Base-by-base conservation (phyloP, 2,888 invertebrate genomes). In the Erebia palarica region DNA sequence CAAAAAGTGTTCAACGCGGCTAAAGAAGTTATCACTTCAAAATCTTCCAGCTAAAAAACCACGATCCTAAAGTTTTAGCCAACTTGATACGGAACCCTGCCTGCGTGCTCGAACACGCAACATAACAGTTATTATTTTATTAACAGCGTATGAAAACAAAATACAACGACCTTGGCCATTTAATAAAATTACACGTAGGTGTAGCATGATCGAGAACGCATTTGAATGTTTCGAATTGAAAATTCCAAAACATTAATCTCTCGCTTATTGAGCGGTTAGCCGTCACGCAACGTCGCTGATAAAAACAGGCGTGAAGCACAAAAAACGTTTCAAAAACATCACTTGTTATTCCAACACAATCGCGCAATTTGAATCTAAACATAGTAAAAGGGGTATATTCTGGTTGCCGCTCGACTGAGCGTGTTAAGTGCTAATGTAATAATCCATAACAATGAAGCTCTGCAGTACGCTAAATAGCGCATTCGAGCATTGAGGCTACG, bases 351-450 rank as follows among this genome's bases (percentile, higher is more conserved):
- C 85, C 84, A 86, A 70, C 82, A 84, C 80, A 85, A 78, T 81
- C 81, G 82, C 81, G 84, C 79, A 81, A 78, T 78, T 80, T 81
- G 83, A 86, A 73, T 74, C 85, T 83, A 84, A 84, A 86, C 83
- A 84, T 82, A 82, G 73, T 71, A 71, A 68, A 85, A 86, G 89
- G 87, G 88, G 83, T 85, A 82, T 84, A 67, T 84, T 86, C 89
- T 84, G 85, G 85, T 89, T 85, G 83, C 82, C 90, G 91, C 88
- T 90, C 88, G 84, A 87, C 89, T 87, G 88, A 90, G 91, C 92
- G 86, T 89, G 90, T 89, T 92, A 90, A 92, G 91, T 92, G 92
- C 89, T 92, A 93, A 93, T 93, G 92, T 92, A 91, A 92, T 92
- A 92, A 92, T 92, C 90, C 89, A 92, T 91, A 91, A 92, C 90